Base-by-base conservation (phyloP, 64 coral and sea anemone genomes). In the Orbicella faveolata region DNA sequence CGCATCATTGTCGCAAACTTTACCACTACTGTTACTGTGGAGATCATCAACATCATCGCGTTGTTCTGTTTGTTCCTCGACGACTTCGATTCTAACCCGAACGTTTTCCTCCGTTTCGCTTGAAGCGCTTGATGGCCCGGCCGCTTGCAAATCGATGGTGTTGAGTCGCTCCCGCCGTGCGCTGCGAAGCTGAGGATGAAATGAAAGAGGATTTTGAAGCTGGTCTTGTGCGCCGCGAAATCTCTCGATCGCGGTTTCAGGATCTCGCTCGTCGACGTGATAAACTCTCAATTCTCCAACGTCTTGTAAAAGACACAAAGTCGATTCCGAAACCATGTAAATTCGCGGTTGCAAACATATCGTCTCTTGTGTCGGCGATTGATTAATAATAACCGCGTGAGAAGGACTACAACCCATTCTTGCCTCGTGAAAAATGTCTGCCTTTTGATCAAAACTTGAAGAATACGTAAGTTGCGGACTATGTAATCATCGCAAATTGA, bases 321-420 rank as follows among this genome's bases (percentile, higher is more conserved):
- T 97, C 34, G 88, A 94, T 80, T 97, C 95, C 8, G 95, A 97
- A 21, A 97, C 95, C 95, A 97, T 97, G 77, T 94, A 97, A 33
- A 97, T 97, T 48, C 92, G 76, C 9, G 95, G 95, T 64, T 97
- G 92, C 4, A 97, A 86, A 36, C 95, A 97, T 16, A 97, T 83
- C 3, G 91, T 89, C 69, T 97, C 95, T 16, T 94, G 83, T 5
- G 92, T 72, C 17, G 86, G 84, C 6, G 62, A 91, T 2, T 92
- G 93, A 73, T 94, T 93, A 12, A 97, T 97, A 2, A 97, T 91
- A 39, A 97, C 73, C 6, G 95, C 84, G 20, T 91, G 95, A 12
- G 95, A 97, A 34, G 95, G 95, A 88, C 95, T 97, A 63, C 95
- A 97, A 61, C 95, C 95, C 95, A 97, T 85, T 72, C 57, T 26